These are phyloP conservation scores for Melangyna quadrimaculata DNA, from an alignment of 2,888 invertebrate genomes.

Conservation along the genomic window DNA sequence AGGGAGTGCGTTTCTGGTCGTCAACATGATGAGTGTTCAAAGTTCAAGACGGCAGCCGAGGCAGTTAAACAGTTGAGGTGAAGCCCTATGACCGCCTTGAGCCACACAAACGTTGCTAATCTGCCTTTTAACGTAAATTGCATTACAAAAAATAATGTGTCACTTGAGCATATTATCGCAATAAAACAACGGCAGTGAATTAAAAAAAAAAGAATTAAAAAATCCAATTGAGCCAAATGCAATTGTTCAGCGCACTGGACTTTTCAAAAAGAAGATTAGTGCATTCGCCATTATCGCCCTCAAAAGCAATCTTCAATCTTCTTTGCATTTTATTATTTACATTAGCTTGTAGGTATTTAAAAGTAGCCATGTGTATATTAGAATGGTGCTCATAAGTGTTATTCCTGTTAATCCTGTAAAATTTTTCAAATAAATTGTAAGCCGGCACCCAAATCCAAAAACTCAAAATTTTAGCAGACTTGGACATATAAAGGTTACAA, in stretches of 20 bases:
- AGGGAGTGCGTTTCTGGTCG: not conserved
- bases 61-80: slow-evolving; percentile 66
- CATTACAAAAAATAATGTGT: slow-evolving; percentile 74
- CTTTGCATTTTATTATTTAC: not conserved
- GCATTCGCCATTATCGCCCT: slow-evolving; percentile 28
- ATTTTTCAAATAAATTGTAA: too few species aligned
- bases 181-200: slow-evolving; percentile 3
- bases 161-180: slow-evolving; percentile 67
- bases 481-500: too few species aligned
- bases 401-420: too few species aligned
- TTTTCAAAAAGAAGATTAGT: slow-evolving; percentile 54
- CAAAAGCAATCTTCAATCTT: not conserved
- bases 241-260: slow-evolving; percentile 59
- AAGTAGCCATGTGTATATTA: too few species aligned
- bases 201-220: not conserved
- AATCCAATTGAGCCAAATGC: slow-evolving; percentile 37
- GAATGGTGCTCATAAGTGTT: too few species aligned
- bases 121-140: slow-evolving; percentile 74
- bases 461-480: too few species aligned
- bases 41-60: slow-evolving; percentile 67
- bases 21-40: slow-evolving; percentile 39
- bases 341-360: too few species aligned
- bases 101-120: slow-evolving; percentile 67
- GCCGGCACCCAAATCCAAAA: too few species aligned
- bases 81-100: slow-evolving; percentile 66